Conservation (phyloP, 2,113 vertebrate genomes). For the Alexandromys fortis region DNA sequence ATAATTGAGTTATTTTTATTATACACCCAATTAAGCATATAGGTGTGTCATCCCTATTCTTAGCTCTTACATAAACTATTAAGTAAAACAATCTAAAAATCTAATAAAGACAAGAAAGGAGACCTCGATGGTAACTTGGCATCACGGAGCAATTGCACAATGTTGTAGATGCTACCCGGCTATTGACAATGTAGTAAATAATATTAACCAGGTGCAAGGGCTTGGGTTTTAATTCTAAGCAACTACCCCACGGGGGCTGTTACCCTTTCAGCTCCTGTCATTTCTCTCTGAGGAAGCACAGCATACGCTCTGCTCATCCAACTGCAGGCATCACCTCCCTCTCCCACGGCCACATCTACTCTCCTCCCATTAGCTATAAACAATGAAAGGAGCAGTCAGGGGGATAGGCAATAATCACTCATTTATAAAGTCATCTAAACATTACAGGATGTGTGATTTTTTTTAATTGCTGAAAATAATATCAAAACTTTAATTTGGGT, state of each 20-base stretch:
- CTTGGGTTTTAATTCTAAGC: too few relatives aligned
- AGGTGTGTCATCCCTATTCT: neutral
- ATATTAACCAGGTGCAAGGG: accelerated
- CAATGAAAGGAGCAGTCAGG: neutral
- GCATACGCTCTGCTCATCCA: neutral
- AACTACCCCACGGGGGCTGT: neutral
- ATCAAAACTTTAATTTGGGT: neutral
- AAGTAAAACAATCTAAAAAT: constrained; percentile 26
- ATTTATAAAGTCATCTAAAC: neutral
- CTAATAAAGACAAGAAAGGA: constrained; percentile 9
- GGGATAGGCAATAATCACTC: neutral
- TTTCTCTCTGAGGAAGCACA: neutral
- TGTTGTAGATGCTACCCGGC: neutral
- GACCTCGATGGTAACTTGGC: neutral
- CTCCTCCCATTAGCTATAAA: neutral
- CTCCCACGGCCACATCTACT: neutral
- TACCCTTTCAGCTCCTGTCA: neutral
- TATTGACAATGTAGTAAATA: too few relatives aligned
- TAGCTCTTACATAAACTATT: constrained; percentile 14
- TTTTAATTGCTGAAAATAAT: constrained; percentile 18
- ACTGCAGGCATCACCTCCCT: neutral
- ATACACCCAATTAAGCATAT: neutral
- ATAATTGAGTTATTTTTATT: neutral
- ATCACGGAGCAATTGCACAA: neutral
- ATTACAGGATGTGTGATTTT: neutral